These are phyloP conservation scores for Trachemys scripta DNA, from an alignment of 2,113 vertebrate species.

Conservation along the genomic window DNA sequence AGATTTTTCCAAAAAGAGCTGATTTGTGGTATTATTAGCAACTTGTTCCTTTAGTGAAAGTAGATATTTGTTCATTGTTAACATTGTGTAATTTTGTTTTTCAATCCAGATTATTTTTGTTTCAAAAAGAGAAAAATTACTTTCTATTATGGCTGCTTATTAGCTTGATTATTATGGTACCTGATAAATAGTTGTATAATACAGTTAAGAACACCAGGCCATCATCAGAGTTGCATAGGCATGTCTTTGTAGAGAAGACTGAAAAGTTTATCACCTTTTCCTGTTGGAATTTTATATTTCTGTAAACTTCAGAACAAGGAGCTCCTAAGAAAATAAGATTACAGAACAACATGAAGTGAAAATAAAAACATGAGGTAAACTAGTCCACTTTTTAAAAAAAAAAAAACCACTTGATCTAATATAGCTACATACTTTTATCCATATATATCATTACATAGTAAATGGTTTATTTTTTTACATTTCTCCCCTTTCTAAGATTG, in stretches of 20 bases:
- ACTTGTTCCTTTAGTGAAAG: not conserved
- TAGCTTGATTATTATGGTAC: not conserved
- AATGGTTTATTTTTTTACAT: not conserved
- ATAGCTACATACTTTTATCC: not conserved
- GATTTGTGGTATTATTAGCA: not conserved
- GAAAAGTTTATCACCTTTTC: not conserved
- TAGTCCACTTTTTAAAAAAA: not conserved
- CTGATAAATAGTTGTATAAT: not conserved
- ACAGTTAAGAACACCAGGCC: not conserved
- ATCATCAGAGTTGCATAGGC: not conserved
- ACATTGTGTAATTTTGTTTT: not conserved
- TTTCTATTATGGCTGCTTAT: not conserved
- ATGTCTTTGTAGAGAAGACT: not conserved
- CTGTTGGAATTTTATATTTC: not conserved
- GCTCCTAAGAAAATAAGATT: not conserved
- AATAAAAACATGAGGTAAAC: not conserved
- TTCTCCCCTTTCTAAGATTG: not conserved
- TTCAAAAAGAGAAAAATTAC: not conserved
- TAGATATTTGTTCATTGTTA: slow-evolving; percentile 8
- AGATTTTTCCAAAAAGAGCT: not conserved
- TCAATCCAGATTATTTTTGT: not conserved
- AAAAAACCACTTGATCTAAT: not conserved
- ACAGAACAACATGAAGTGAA: not conserved
- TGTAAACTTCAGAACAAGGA: not conserved
- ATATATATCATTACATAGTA: not conserved